Evolutionary conservation across 1,140 invertebrate genomes (phyloP), one percentile per base, ranked within the genome.

Genomic region (Drosophila serrata): DNA sequence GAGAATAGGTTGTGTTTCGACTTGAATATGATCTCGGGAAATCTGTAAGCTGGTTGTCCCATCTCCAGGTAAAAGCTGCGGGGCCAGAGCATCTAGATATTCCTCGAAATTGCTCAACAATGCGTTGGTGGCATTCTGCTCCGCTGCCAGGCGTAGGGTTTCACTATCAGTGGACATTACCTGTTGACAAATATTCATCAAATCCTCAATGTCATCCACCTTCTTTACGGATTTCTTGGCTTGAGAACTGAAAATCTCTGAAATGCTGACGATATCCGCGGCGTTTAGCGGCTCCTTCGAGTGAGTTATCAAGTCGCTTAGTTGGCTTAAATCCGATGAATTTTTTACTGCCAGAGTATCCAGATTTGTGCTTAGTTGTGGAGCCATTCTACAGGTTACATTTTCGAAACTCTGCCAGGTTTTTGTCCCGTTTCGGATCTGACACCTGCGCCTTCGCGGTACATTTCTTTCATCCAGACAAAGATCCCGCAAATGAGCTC

Each of bases 81-180:
- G 56, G 0, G 81, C 53, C 24, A 92, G 11, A 12, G 58, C 63
- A 58, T 92, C 74, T 60, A 92, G 72, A 22, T 85, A 88, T 0
- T 79, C 42, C 51, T 92, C 91, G 33, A 92, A 92, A 15, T 70
- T 79, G 6, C 70, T 72, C 1, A 92, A 46, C 7, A 92, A 22
- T 0, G 37, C 8, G 45, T 92, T 92, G 11, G 91, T 92, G 1
- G 91, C 77, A 67, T 92, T 92, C 1, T 85, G 43, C 7, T 90
- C 58, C 0, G 81, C 80, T 2, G 91, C 80, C 12, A 78, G 24
- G 0, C 64, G 73, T 6, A 92, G 55, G 3, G 79, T 68, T 7
- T 73, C 12, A 4, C 12, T 19, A 57, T 90, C 78, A 5, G 56
- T 81, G 17, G 74, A 22, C 91, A 92, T 92, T 0, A 92, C 51